phyloP scores from a whole-genome alignment of 2,113 vertebrate genomes.

The Pyxicephalus adspersus region DNA sequence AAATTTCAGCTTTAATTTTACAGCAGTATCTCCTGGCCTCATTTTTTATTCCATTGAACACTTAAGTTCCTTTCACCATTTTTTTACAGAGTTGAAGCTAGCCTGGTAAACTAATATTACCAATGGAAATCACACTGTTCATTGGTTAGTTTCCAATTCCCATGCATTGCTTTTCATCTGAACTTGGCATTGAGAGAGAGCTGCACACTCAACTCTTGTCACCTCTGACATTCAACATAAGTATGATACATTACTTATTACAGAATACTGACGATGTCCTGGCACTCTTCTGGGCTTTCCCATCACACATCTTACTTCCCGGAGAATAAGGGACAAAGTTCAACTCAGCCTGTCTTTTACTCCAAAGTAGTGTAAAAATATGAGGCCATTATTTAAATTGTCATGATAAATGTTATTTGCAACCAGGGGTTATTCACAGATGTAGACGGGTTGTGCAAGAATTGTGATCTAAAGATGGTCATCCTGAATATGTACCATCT shows the following conservation, averaged over 20 bases:
- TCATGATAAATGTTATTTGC: no score
- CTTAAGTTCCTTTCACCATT: no score
- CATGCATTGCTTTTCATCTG: not conserved
- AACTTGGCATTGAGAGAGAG: constrained; percentile 20
- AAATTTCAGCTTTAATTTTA: no score
- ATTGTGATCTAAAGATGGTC: no score
- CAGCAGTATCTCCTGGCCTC: no score
- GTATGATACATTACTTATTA: constrained; percentile 27
- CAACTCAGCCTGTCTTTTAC: not conserved
- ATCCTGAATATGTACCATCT: no score
- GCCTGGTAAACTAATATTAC: not conserved
- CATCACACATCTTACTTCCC: constrained; percentile 1
- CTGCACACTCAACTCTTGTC: constrained; percentile 23
- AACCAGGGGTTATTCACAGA: no score
- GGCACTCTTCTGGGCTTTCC: constrained; percentile 17
- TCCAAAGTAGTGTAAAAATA: no score
- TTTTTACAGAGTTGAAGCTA: not conserved
- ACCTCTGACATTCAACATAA: constrained; percentile 44
- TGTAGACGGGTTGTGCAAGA: no score
- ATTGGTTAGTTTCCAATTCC: constrained; percentile 14
- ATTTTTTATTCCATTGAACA: no score
- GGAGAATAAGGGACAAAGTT: constrained; percentile 8
- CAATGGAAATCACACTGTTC: not conserved
- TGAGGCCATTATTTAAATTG: no score
- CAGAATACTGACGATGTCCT: constrained; percentile 9